Evolutionary conservation across 2,888 invertebrate genomes (phyloP).

Genomic region (Kuschelorhynchus macadamiae): DNA sequence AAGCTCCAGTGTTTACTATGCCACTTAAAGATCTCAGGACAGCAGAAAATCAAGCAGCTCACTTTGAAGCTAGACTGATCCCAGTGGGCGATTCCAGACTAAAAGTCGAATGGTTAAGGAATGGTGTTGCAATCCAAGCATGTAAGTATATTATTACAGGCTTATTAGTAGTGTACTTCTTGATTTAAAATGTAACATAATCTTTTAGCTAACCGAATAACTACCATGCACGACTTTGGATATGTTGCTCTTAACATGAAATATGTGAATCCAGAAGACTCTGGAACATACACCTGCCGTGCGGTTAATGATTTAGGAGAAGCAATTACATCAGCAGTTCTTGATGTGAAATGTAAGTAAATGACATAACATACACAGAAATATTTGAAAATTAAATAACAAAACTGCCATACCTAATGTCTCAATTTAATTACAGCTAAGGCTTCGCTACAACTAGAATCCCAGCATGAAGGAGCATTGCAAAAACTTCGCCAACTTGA

Average conservation of each 20-base stretch:
- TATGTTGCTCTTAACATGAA: constrained; percentile 96
- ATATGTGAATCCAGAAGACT: constrained; percentile 95
- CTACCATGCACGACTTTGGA: constrained; percentile 98
- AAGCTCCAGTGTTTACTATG: constrained; percentile 93
- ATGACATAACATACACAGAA: no score
- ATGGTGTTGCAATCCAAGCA: constrained; percentile 91
- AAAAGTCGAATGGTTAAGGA: constrained; percentile 94
- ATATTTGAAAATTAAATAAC: not conserved
- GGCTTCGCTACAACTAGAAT: constrained; percentile 88
- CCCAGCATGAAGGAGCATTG: constrained; percentile 90
- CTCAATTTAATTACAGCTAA: constrained; percentile 75
- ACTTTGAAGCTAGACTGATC: constrained; percentile 94
- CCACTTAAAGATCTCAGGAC: constrained; percentile 89
- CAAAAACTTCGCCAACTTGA: constrained; percentile 90
- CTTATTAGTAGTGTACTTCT: not conserved
- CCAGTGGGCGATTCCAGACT: constrained; percentile 94
- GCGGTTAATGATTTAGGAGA: constrained; percentile 94
- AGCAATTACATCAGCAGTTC: constrained; percentile 93
- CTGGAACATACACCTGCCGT: constrained; percentile 95
- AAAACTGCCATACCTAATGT: no score
- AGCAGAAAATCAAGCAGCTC: constrained; percentile 92
- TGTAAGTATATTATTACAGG: constrained; percentile 72
- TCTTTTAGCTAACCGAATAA: constrained; percentile 84
- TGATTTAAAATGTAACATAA: no score
- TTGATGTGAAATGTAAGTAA: constrained; percentile 87